These are phyloP conservation scores for Scaeva pyrastri DNA, from an alignment of 2,888 invertebrate genomes.

Conservation along the genomic window DNA sequence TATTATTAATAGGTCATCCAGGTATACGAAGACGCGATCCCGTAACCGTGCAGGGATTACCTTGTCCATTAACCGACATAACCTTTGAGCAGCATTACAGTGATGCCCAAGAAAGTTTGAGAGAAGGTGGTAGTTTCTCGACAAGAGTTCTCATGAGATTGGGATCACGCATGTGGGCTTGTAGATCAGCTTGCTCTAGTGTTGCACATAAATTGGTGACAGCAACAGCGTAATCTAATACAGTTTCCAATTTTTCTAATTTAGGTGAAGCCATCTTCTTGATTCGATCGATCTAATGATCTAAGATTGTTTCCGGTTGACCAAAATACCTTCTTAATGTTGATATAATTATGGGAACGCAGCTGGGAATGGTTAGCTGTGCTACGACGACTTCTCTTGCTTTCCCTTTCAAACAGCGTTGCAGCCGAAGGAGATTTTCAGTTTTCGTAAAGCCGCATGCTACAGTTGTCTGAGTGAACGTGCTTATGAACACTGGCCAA, in stretches of 20 bases:
- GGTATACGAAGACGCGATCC: too few species aligned
- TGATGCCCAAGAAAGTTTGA: not conserved
- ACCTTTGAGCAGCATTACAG: too few species aligned
- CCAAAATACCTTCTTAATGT: slow-evolving; percentile 14
- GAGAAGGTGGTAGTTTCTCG: slow-evolving; percentile 1
- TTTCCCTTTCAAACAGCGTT: not conserved
- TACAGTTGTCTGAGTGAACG: slow-evolving; percentile 41
- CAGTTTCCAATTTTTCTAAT: not conserved
- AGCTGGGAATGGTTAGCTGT: not conserved
- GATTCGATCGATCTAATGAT: not conserved
- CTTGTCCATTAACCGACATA: too few species aligned
- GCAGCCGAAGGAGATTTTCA: slow-evolving; percentile 9
- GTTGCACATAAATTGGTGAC: not conserved
- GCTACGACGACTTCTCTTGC: not conserved
- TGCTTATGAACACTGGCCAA: slow-evolving; percentile 68
- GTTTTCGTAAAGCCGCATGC: slow-evolving; percentile 45
- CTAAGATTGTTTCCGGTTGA: slow-evolving; percentile 5
- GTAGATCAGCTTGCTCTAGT: not conserved
- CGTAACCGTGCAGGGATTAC: too few species aligned
- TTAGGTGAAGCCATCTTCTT: not conserved
- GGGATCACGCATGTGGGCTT: slow-evolving; percentile 10
- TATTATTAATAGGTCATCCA: too few species aligned
- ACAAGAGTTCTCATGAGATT: slow-evolving; percentile 7
- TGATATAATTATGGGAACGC: slow-evolving; percentile 9
- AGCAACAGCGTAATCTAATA: not conserved